Conservation (phyloP, 2,888 invertebrate species). For the Catocala fraxini region DNA sequence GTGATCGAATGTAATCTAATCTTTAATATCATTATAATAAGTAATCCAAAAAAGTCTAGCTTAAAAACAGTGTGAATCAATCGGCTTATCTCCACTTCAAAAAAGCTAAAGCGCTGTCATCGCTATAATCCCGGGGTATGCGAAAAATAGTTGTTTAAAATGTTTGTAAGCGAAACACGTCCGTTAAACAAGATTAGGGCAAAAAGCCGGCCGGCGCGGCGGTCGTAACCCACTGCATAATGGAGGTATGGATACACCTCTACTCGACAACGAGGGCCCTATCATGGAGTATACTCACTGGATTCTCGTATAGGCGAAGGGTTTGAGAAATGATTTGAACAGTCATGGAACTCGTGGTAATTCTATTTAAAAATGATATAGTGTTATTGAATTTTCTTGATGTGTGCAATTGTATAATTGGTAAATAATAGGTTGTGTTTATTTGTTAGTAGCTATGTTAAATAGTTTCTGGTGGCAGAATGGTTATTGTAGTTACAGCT, state of each 20-base stretch:
- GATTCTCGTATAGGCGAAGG: slow-evolving; percentile 25
- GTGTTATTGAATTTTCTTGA: too few species aligned
- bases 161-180: slow-evolving; percentile 64
- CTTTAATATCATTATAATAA: too few species aligned
- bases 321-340: not conserved
- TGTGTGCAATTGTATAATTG: too few species aligned
- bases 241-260: slow-evolving; percentile 52
- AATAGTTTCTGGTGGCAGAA: too few species aligned
- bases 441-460: too few species aligned
- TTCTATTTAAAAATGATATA: too few species aligned
- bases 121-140: slow-evolving; percentile 42
- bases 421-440: too few species aligned
- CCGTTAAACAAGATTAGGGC: slow-evolving; percentile 63
- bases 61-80: slow-evolving; percentile 17
- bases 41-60: too few species aligned
- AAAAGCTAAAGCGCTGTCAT: slow-evolving; percentile 50
- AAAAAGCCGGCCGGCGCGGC: slow-evolving; percentile 56
- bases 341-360: not conserved
- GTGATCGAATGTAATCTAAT: too few species aligned
- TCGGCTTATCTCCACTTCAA: slow-evolving; percentile 30
- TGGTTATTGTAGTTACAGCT: too few species aligned
- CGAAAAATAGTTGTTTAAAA: slow-evolving; percentile 60
- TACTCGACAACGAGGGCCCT: slow-evolving; percentile 37
- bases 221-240: slow-evolving; percentile 65
- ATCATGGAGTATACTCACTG: slow-evolving; percentile 31